These are phyloP conservation scores for Echinarachnius parma DNA, from an alignment of 53 echinoderm and acorn worm species.

Conservation along the genomic window DNA sequence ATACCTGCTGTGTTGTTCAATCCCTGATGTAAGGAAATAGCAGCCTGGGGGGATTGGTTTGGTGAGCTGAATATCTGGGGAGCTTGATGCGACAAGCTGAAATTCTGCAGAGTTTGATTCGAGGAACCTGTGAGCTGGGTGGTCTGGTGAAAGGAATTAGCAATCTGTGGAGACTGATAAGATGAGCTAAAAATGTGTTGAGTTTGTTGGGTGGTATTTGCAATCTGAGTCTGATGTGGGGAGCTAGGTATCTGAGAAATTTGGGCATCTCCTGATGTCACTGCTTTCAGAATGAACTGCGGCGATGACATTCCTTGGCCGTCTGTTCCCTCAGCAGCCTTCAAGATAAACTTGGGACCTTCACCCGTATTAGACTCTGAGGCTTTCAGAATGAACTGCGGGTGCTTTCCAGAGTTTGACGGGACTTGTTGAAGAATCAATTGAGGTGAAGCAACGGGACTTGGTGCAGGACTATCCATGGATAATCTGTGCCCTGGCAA, in stretches of 20 bases:
- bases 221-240: conserved; percentile 3
- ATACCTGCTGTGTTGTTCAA: no score
- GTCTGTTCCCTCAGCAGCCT: conserved; percentile 20
- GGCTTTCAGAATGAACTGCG: conserved; percentile 41
- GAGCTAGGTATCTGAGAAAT: background rate
- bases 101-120: no score
- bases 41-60: conserved; percentile 3
- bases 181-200: no score
- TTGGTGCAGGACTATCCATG: background rate
- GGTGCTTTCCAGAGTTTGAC: conserved; percentile 17
- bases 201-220: no score
- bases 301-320: conserved; percentile 20
- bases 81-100: no score
- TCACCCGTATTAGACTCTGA: conserved; percentile 30
- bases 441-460: conserved; percentile 10
- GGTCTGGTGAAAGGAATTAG: no score
- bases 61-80: no score
- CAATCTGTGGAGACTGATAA: no score
- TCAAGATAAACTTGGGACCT: conserved; percentile 31
- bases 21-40: no score
- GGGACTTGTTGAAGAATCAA: conserved; percentile 24
- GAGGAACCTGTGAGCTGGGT: no score
- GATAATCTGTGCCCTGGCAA: conserved; percentile 9
- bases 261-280: conserved; percentile 11
- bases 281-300: conserved; percentile 44